Base-by-base conservation (phyloP, 2,113 vertebrate genomes). In the Cebidichthys violaceus region DNA sequence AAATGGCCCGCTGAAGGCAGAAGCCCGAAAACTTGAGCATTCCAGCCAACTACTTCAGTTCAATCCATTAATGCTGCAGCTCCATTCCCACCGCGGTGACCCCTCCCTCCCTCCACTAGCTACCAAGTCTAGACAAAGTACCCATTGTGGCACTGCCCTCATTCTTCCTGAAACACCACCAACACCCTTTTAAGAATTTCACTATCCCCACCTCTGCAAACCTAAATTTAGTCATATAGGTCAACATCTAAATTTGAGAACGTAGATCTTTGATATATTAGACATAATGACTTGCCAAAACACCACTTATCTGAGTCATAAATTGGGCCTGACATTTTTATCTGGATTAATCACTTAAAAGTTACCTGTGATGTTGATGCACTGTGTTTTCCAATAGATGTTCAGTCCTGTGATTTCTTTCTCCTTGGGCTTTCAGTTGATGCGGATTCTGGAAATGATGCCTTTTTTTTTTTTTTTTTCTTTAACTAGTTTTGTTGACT, bases 61-160 rank as follows among this genome's bases (percentile, higher is more conserved):
- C 52, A 84, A 71, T 87, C 82, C 87, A 82, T 85, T 88, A 86
- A 90, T 77, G 87, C 79, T 17, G 17, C 80, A 47, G 85, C 82
- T 83, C 85, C 45, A 6, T 75, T 79, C 70, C 86, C 84, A 70
- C 82, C 15, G 2, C 78, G 57, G 61, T 66, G 52, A 64, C 52
- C 82, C 85, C 84, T 66, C 83, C 85, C 84, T 81, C 86, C 85
- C 62, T 66, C 79, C 7, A 8, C 70, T 45, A 10, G 74, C 43
- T 37, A 80, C 64, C 77, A 52, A 64, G 71, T 70, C 75, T 70
- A 86, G 70, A 95, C 94, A 94, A 91, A 94, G 93, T 94, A 39
- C 59, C 86, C 87, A 92, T 95, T 94, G 93, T 95, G 81, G 79
- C 78, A 29, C 57, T 90, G 90, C 79, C 84, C 85, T 92, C 88